Evolutionary conservation across 2,113 vertebrate species (phyloP).

Genomic region (Asarcornis scutulata): DNA sequence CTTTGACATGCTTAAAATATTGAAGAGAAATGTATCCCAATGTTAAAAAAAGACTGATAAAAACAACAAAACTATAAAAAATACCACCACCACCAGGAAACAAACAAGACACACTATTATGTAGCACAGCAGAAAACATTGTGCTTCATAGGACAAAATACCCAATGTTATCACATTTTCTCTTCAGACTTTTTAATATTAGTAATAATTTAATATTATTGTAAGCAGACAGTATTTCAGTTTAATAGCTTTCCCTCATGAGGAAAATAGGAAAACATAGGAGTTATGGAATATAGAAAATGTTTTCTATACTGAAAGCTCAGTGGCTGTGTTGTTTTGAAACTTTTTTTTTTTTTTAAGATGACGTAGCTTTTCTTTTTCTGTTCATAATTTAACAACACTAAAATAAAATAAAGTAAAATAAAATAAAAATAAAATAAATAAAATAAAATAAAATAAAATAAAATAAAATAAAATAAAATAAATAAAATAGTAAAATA

Average conservation of each 20-base stretch:
- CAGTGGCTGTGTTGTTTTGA: background rate
- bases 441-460: background rate
- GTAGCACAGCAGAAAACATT: background rate
- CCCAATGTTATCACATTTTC: background rate
- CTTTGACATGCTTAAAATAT: background rate
- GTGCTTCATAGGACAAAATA: background rate
- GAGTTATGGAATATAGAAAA: background rate
- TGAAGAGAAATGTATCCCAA: background rate
- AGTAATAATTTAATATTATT: background rate
- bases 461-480: background rate
- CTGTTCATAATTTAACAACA: background rate
- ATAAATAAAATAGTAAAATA: background rate
- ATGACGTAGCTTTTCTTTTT: background rate
- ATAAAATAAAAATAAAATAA: background rate
- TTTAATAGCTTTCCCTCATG: background rate
- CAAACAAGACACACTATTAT: no score
- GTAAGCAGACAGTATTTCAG: slow-evolving; percentile 12
- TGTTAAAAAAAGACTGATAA: background rate
- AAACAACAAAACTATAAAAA: background rate
- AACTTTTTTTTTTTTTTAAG: background rate
- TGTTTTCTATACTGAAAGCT: background rate
- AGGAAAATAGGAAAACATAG: background rate
- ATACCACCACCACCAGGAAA: no score
- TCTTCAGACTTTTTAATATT: slow-evolving; percentile 34
- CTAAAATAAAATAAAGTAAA: background rate